These are phyloP conservation scores for Caracal caracal DNA, from an alignment of 2,113 vertebrate species.

Conservation along the genomic window DNA sequence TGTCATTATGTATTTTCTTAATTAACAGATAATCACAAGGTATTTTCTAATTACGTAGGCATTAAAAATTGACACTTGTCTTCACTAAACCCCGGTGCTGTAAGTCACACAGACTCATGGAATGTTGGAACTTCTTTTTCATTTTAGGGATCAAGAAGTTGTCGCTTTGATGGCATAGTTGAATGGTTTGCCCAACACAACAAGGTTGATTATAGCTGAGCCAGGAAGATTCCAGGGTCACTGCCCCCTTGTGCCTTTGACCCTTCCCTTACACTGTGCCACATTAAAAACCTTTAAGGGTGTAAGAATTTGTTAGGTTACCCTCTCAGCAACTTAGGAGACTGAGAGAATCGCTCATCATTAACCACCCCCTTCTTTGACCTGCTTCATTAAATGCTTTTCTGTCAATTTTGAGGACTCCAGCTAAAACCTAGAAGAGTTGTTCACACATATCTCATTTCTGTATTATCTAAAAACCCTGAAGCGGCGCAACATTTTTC, in stretches of 20 bases:
- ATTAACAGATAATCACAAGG: background rate
- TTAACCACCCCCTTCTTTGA: background rate
- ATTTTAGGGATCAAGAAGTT: background rate
- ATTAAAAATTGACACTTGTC: background rate
- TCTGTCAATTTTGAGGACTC: background rate
- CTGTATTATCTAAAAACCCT: background rate
- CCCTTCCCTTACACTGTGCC: background rate
- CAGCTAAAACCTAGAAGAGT: background rate
- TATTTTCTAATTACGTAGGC: background rate
- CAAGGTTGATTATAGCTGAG: background rate
- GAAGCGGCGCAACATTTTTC: background rate
- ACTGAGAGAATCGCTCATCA: background rate
- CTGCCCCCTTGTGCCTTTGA: no score
- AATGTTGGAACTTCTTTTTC: background rate
- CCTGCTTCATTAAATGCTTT: conserved; percentile 22
- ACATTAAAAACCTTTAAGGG: background rate
- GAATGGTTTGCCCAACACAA: background rate
- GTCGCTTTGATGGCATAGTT: background rate
- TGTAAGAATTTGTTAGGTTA: background rate
- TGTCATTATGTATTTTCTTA: background rate
- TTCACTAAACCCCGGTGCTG: background rate
- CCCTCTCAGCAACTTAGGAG: background rate
- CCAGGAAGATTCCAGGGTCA: background rate
- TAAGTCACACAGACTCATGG: background rate
- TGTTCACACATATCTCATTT: background rate